These are phyloP conservation scores for Drosophila biarmipes DNA, from an alignment of 1,140 invertebrate genomes.

Conservation along the genomic window DNA sequence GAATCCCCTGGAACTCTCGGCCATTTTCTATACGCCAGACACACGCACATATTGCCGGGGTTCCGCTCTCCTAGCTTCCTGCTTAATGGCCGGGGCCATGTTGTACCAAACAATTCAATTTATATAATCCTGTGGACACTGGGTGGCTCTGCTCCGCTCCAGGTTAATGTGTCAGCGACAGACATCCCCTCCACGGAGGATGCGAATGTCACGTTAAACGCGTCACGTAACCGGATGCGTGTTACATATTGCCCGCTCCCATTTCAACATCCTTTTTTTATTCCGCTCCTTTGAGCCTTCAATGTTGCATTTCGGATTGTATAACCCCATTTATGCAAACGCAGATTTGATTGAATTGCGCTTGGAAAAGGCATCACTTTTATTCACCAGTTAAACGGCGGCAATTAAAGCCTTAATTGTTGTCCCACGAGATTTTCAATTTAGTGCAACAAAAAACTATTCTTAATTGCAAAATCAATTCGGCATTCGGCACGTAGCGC, in stretches of 20 bases:
- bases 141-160: constrained; percentile 10
- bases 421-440: background rate
- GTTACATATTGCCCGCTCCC: constrained; percentile 26
- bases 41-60: background rate
- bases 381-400: background rate
- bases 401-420: constrained; percentile 11
- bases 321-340: constrained; percentile 20
- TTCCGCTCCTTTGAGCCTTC: constrained; percentile 16
- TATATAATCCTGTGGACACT: constrained; percentile 68
- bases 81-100: constrained; percentile 57
- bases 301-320: constrained; percentile 27
- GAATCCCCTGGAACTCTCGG: background rate
- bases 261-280: background rate
- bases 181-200: constrained; percentile 20
- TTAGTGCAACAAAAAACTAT: background rate
- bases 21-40: constrained; percentile 6
- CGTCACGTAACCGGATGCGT: constrained; percentile 46
- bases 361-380: background rate
- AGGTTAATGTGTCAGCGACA: constrained; percentile 62
- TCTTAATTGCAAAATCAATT: constrained; percentile 40
- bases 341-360: constrained; percentile 37
- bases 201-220: constrained; percentile 45
- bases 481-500: background rate
- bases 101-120: constrained; percentile 76
- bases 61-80: constrained; percentile 23